These are phyloP conservation scores for Planococcus citri DNA, from an alignment of 1,140 invertebrate genomes.

Conservation along the genomic window DNA sequence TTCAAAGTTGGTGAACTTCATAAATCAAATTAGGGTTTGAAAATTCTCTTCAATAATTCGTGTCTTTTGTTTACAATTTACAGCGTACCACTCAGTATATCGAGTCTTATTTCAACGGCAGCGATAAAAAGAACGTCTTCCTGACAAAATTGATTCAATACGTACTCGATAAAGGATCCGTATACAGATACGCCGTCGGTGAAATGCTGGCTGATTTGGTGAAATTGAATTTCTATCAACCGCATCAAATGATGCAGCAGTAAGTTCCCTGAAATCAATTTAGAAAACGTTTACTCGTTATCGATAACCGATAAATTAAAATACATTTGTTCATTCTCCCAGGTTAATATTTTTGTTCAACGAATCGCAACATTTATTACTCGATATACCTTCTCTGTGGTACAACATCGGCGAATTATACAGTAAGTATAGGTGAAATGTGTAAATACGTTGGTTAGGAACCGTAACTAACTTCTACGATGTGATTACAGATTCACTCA, in stretches of 20 bases:
- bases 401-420: conserved; percentile 11
- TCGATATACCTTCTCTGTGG: conserved; percentile 5
- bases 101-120: conserved; percentile 5
- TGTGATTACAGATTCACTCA: not conserved
- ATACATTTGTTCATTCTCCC: not conserved
- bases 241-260: conserved; percentile 17
- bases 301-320: too few relatives aligned
- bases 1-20: not conserved
- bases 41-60: too few relatives aligned
- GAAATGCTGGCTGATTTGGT: conserved; percentile 3
- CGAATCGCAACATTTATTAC: conserved; percentile 11
- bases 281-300: too few relatives aligned
- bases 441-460: too few relatives aligned
- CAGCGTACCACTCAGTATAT: not conserved
- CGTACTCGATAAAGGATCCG: not conserved
- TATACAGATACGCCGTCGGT: not conserved
- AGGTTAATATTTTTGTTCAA: conserved; percentile 15
- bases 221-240: conserved; percentile 10
- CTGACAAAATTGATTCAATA: conserved; percentile 12
- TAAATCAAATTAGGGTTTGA: not conserved
- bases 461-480: too few relatives aligned
- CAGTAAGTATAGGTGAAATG: conserved; percentile 5
- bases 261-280: not conserved
- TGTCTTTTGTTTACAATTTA: not conserved
- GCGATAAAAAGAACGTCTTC: conserved; percentile 2